Conservation (phyloP, 1,140 invertebrate species). For the Asobara japonica region DNA sequence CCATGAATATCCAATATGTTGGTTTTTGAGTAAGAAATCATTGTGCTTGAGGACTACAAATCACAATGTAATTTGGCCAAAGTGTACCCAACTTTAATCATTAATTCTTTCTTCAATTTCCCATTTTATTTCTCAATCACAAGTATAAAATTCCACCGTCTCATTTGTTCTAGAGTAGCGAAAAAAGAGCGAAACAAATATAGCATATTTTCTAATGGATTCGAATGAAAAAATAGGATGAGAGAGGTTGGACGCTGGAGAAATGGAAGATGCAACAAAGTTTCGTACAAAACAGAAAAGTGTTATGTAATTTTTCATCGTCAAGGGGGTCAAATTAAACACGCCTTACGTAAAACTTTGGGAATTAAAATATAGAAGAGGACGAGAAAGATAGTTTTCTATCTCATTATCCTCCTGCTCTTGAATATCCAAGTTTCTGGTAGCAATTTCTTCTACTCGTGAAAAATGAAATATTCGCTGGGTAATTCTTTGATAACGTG, state of each 20-base stretch:
- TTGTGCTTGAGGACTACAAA: no score
- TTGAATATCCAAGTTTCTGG: background rate
- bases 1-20: no score
- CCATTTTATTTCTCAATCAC: background rate
- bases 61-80: no score
- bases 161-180: background rate
- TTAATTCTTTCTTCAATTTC: background rate
- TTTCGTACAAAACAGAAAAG: background rate
- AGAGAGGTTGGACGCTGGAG: background rate
- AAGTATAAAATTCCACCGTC: background rate
- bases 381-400: background rate
- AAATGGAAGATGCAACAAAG: background rate
- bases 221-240: background rate
- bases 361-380: background rate
- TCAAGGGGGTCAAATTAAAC: background rate
- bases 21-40: no score
- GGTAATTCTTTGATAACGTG: background rate
- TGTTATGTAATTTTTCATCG: constrained; percentile 9
- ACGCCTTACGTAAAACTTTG: background rate
- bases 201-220: background rate
- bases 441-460: background rate
- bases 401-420: background rate
- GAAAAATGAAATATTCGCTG: background rate
- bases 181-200: background rate
- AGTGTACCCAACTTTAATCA: background rate